phyloP scores from a whole-genome alignment of 2,888 invertebrate genomes.

The Pollenia angustigena region DNA sequence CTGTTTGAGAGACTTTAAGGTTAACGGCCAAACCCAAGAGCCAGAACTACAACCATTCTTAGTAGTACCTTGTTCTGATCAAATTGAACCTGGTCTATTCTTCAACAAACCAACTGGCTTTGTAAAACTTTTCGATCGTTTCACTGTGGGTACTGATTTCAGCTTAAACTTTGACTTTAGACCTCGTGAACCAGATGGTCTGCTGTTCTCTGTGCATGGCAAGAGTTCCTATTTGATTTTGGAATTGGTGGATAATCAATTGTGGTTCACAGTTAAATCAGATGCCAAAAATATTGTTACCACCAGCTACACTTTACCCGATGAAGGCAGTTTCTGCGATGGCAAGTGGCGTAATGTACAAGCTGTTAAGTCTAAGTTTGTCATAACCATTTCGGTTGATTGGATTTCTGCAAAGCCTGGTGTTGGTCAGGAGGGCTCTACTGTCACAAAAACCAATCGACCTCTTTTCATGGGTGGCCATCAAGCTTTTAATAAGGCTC shows the following conservation, averaged over 20 bases:
- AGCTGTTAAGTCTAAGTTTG: conserved; percentile 95
- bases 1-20: conserved; percentile 91
- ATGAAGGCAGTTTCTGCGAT: conserved; percentile 92
- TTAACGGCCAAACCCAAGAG: conserved; percentile 88
- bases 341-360: conserved; percentile 95
- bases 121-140: conserved; percentile 88
- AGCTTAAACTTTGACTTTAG: conserved; percentile 93
- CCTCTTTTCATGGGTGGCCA: conserved; percentile 97
- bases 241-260: conserved; percentile 93
- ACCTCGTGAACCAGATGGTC: conserved; percentile 92
- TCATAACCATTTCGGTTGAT: conserved; percentile 94
- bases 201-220: conserved; percentile 94
- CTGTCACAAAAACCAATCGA: conserved; percentile 91
- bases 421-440: conserved; percentile 87
- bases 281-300: conserved; percentile 90
- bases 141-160: conserved; percentile 91
- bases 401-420: conserved; percentile 90
- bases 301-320: conserved; percentile 88
- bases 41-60: conserved; percentile 86
- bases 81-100: conserved; percentile 92
- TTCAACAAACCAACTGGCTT: conserved; percentile 92
- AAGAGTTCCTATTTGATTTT: conserved; percentile 92
- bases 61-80: conserved; percentile 91
- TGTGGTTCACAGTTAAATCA: conserved; percentile 92
- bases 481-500: conserved; percentile 85